Conservation (phyloP, 2,888 invertebrate species). For the Criorhina ranunculi region DNA sequence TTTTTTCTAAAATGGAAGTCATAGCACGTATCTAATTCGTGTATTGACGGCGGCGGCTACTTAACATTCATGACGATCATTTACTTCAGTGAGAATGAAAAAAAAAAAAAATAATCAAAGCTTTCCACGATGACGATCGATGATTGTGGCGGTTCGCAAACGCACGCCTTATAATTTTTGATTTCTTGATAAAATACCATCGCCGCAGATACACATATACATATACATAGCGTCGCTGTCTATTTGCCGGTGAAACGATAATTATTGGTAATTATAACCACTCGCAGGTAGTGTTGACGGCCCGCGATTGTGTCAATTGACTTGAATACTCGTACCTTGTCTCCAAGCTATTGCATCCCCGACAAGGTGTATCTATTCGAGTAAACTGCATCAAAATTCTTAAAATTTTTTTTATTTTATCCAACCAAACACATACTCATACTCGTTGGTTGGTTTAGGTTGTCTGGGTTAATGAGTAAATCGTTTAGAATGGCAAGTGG, state of each 20-base stretch:
- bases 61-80: conserved; percentile 69
- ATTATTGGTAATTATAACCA: conserved; percentile 69
- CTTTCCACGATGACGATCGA: conserved; percentile 45
- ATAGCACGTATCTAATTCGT: conserved; percentile 71
- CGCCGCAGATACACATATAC: conserved; percentile 2
- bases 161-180: conserved; percentile 66
- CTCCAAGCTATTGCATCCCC: neutral
- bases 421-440: neutral
- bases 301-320: conserved; percentile 59
- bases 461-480: conserved; percentile 56
- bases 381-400: conserved; percentile 35
- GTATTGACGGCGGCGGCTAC: conserved; percentile 63
- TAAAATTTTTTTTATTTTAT: neutral
- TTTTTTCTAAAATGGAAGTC: conserved; percentile 52
- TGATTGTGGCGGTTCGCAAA: conserved; percentile 49
- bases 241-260: conserved; percentile 38
- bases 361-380: conserved; percentile 3
- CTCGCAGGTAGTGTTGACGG: conserved; percentile 32
- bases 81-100: conserved; percentile 29
- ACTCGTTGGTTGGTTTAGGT: conserved; percentile 5
- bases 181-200: conserved; percentile 67
- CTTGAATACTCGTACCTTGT: conserved; percentile 44
- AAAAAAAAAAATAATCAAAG: conserved; percentile 25
- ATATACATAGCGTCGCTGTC: too few species aligned
- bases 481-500: conserved; percentile 51